A percentile compares a stretch with the other conserved stretches of the same genome.
These are phyloP conservation scores for Tetramorium bicarinatum DNA, from an alignment of 2,888 invertebrate genomes.

Conservation along the genomic window DNA sequence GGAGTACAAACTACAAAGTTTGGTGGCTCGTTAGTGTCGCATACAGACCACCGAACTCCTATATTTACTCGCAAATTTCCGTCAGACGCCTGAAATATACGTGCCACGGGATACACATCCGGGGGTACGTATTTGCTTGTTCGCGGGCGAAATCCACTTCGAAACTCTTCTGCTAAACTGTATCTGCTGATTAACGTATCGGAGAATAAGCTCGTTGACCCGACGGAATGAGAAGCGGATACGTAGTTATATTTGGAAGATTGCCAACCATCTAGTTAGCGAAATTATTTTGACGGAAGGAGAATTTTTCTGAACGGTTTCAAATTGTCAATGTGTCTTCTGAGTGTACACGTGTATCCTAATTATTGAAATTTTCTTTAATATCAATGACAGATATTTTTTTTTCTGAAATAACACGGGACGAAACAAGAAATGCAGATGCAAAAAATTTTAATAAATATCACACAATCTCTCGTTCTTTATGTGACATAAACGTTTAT, in stretches of 20 bases:
- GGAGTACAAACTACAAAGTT: slow-evolving; percentile 74
- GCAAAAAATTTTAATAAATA: neutral
- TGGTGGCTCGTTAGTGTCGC: slow-evolving; percentile 77
- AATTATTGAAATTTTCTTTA: slow-evolving; percentile 9
- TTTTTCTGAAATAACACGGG: neutral
- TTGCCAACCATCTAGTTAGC: slow-evolving; percentile 14
- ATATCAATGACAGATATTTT: neutral
- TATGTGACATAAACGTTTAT: neutral
- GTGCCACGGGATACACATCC: slow-evolving; percentile 37
- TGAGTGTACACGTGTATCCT: too few relatives aligned
- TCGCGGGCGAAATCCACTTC: slow-evolving; percentile 28
- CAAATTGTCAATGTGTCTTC: neutral
- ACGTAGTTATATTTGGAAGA: slow-evolving; percentile 3
- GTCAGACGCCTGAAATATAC: slow-evolving; percentile 60
- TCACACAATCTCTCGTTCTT: neutral
- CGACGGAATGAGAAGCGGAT: slow-evolving; percentile 34
- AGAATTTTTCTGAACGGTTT: slow-evolving; percentile 2
- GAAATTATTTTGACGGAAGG: slow-evolving; percentile 11
- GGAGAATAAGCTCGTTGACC: slow-evolving; percentile 44
- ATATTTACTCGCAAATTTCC: slow-evolving; percentile 75
- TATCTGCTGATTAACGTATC: slow-evolving; percentile 54
- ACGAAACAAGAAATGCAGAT: neutral
- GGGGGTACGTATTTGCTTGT: slow-evolving; percentile 33
- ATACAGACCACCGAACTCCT: slow-evolving; percentile 70
- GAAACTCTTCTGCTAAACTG: slow-evolving; percentile 42